Percentiles rank a stretch among this genome's conserved stretches.
Evolutionary conservation across 35 echinoderm and acorn worm genomes (phyloP).

Genomic region (Apostichopus parvimensis): DNA sequence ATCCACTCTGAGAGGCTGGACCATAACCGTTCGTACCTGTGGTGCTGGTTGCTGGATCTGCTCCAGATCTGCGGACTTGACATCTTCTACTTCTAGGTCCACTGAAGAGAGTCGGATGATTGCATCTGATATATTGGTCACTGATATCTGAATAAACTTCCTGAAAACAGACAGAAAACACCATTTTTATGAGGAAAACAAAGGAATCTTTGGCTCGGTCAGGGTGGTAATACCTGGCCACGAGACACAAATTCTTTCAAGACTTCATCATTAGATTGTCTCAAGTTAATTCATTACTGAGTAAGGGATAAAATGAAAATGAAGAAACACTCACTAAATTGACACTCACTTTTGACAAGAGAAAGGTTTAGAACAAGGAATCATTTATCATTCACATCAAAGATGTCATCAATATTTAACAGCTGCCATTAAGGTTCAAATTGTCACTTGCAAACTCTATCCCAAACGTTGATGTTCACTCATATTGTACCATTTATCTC

Average conservation of each 20-base stretch:
- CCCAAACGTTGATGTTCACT: too few relatives aligned
- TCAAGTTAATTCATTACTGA: too few relatives aligned
- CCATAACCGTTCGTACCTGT: conserved; percentile 10
- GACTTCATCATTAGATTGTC: background rate
- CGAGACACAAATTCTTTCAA: background rate
- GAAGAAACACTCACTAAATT: too few relatives aligned
- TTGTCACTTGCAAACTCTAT: too few relatives aligned
- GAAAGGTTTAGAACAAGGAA: too few relatives aligned
- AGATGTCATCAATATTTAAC: background rate
- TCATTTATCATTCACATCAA: too few relatives aligned
- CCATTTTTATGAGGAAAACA: background rate
- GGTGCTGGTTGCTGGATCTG: background rate
- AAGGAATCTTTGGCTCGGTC: background rate
- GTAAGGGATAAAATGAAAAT: too few relatives aligned
- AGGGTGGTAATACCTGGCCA: background rate
- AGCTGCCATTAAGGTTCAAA: background rate
- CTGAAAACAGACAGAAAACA: conserved; percentile 24
- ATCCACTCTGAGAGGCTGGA: too few relatives aligned
- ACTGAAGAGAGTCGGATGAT: conserved; percentile 59
- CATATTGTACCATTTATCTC: too few relatives aligned
- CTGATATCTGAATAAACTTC: conserved; percentile 79
- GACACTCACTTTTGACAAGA: too few relatives aligned
- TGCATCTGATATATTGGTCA: conserved; percentile 56
- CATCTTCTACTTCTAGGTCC: conserved; percentile 40
- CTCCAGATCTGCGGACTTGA: conserved; percentile 26